Evolutionary conservation across 2,797 vertebrate species (phyloP).

Genomic region (Pterois miles): DNA sequence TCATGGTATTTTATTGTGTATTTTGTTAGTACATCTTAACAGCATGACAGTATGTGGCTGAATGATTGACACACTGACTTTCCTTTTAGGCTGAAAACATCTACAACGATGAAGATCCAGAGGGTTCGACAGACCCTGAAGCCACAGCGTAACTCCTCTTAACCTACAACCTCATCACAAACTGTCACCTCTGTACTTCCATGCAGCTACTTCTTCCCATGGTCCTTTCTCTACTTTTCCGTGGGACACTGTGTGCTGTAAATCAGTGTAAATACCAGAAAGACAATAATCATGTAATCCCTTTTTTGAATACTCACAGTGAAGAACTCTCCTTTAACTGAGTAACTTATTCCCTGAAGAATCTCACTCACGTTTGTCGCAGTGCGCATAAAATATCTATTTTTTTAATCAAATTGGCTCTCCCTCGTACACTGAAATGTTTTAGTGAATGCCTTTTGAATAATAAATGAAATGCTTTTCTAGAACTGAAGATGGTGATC

Average conservation of each 20-base stretch:
- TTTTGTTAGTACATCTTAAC: too few relatives aligned
- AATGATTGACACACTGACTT: neutral
- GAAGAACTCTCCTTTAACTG: slow-evolving; percentile 17
- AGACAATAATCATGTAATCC: neutral
- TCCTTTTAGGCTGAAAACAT: slow-evolving; percentile 93
- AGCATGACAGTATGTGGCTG: neutral
- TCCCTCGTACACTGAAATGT: slow-evolving; percentile 20
- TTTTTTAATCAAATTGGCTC: slow-evolving; percentile 56
- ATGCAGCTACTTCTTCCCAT: slow-evolving; percentile 34
- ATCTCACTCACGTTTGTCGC: neutral
- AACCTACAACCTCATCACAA: slow-evolving; percentile 42
- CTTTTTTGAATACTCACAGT: slow-evolving; percentile 22
- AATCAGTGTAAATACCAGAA: slow-evolving; percentile 49
- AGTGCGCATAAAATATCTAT: slow-evolving; percentile 32
- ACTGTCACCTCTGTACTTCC: slow-evolving; percentile 35
- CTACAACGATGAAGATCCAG: slow-evolving; percentile 95
- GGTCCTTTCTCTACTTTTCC: slow-evolving; percentile 1
- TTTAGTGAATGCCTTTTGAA: slow-evolving; percentile 23
- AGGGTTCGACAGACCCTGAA: slow-evolving; percentile 91
- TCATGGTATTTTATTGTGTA: too few relatives aligned
- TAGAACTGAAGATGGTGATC: slow-evolving; percentile 6
- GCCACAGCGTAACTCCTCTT: slow-evolving; percentile 84
- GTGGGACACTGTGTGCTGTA: slow-evolving; percentile 22
- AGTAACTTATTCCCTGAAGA: slow-evolving; percentile 42
- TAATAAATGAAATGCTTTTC: slow-evolving; percentile 6